Evolutionary conservation across 2,113 vertebrate species (phyloP).

Genomic region (Grammomys surdaster): DNA sequence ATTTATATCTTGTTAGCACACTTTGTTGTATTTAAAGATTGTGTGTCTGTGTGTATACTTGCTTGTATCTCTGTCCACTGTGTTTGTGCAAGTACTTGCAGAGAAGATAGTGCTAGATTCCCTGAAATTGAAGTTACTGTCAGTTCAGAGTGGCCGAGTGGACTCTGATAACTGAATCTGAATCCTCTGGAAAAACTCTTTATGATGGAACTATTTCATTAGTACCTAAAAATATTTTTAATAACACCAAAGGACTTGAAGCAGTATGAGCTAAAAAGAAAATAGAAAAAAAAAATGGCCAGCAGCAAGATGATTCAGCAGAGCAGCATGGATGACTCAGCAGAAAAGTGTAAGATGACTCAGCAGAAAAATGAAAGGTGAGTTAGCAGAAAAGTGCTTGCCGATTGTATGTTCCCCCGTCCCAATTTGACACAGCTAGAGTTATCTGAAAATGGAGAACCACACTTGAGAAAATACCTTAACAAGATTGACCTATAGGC

Average conservation of each 20-base stretch:
- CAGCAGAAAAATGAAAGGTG: background rate
- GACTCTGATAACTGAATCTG: background rate
- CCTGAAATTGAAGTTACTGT: background rate
- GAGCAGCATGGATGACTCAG: too few relatives aligned
- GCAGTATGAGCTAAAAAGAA: background rate
- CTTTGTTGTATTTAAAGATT: background rate
- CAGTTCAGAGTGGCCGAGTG: background rate
- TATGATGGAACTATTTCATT: background rate
- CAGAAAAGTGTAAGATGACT: background rate
- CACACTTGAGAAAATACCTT: background rate
- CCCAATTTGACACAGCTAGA: background rate
- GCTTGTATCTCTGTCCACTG: background rate
- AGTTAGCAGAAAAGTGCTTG: background rate
- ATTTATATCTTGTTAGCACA: background rate
- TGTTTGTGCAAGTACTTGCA: background rate
- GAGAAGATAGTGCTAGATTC: background rate
- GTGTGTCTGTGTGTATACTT: background rate
- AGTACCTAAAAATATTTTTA: constrained; percentile 10
- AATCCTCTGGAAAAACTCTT: background rate
- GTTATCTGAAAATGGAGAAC: background rate
- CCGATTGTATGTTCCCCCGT: background rate
- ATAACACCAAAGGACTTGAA: constrained; percentile 30
- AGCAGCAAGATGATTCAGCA: background rate
- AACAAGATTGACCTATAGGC: background rate
- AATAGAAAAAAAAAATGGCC: background rate